Evolutionary conservation across 2,113 vertebrate species (phyloP).

Genomic region (Chlorodrepanis virens): DNA sequence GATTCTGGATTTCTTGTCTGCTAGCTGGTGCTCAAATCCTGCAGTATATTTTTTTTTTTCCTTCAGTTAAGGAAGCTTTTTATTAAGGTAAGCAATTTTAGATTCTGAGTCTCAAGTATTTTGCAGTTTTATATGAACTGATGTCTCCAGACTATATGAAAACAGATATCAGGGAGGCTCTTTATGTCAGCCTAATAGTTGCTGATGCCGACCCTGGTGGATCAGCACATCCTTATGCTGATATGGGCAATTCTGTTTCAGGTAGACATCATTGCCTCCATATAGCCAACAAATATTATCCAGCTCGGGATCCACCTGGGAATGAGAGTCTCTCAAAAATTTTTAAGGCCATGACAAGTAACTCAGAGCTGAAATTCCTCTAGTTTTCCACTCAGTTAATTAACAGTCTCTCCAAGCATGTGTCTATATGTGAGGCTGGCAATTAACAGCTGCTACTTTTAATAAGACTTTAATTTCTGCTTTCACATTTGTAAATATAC

Average conservation of each 20-base stretch:
- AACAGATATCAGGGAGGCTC: neutral
- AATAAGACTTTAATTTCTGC: neutral
- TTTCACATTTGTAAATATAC: conserved; percentile 21
- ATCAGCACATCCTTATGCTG: neutral
- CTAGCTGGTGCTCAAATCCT: neutral
- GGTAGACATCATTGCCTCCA: neutral
- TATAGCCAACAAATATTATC: neutral
- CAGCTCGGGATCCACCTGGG: neutral
- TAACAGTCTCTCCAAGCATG: neutral
- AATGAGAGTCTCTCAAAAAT: neutral
- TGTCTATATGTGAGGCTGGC: neutral
- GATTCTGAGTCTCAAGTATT: neutral
- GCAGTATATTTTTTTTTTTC: neutral
- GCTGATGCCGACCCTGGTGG: neutral
- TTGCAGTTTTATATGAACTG: neutral
- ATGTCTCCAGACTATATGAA: neutral
- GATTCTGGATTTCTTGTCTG: neutral
- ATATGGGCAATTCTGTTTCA: neutral
- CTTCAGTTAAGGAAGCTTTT: conserved; percentile 7
- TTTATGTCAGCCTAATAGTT: neutral
- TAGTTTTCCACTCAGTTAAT: neutral
- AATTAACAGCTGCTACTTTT: conserved; percentile 42
- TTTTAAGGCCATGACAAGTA: neutral
- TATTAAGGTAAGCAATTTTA: conserved; percentile 27
- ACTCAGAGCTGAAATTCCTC: neutral